Evolutionary conservation across 1,140 invertebrate genomes (phyloP).

Genomic region (Drosophila paulistorum): DNA sequence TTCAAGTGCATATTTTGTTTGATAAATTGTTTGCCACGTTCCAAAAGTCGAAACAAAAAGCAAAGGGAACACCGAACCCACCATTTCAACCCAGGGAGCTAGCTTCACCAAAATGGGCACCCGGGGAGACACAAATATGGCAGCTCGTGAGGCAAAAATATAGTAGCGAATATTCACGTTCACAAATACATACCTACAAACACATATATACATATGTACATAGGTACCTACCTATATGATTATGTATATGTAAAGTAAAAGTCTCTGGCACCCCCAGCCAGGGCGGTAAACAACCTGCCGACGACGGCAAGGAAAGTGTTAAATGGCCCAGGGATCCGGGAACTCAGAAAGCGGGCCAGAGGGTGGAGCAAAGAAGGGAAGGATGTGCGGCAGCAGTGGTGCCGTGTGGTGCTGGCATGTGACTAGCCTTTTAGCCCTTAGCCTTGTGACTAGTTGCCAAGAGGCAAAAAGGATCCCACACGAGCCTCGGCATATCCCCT

Average conservation of each 20-base stretch:
- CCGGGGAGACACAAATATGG: constrained; percentile 77
- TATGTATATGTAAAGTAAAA: constrained; percentile 61
- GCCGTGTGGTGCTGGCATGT: constrained; percentile 26
- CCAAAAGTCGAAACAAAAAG: constrained; percentile 60
- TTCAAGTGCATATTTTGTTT: constrained; percentile 80
- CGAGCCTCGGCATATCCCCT: constrained; percentile 11
- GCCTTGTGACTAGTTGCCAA: constrained; percentile 44
- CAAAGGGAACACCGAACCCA: background rate
- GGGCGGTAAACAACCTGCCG: constrained; percentile 68
- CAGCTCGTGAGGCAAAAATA: constrained; percentile 57
- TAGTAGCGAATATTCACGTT: constrained; percentile 41
- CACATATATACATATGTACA: constrained; percentile 18
- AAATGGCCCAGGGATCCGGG: constrained; percentile 54
- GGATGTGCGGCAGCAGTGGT: constrained; percentile 15
- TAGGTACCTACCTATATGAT: no score
- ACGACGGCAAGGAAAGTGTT: constrained; percentile 74
- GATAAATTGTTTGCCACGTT: constrained; percentile 79
- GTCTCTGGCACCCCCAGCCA: constrained; percentile 39
- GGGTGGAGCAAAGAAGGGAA: constrained; percentile 21
- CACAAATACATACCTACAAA: background rate
- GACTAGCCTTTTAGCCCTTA: constrained; percentile 26
- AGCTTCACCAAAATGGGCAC: constrained; percentile 56
- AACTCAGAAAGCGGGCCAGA: no score
- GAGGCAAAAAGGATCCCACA: constrained; percentile 24
- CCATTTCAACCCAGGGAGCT: background rate